Evolutionary conservation across 2,797 vertebrate species (phyloP).

Genomic region (Glyptemys insculpta): DNA sequence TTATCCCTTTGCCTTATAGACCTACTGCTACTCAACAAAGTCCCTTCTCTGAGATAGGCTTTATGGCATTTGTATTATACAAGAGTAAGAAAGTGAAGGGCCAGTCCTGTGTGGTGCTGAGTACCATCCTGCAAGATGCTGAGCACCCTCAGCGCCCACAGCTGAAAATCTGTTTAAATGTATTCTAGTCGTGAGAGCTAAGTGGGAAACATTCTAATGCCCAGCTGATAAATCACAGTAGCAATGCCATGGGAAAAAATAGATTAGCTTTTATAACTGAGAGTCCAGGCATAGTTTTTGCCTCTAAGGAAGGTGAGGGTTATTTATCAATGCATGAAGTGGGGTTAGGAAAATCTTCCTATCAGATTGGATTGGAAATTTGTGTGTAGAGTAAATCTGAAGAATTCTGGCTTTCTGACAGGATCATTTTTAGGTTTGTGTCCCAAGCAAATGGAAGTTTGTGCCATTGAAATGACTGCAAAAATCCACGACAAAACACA

Average conservation of each 20-base stretch:
- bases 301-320: background rate
- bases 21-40: background rate
- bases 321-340: background rate
- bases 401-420: background rate
- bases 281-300: background rate
- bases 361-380: background rate
- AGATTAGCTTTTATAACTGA: background rate
- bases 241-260: background rate
- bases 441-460: background rate
- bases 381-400: background rate
- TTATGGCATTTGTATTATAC: background rate
- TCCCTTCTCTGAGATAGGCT: background rate
- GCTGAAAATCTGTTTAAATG: background rate
- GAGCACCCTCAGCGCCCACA: background rate
- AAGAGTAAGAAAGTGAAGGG: background rate
- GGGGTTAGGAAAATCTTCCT: background rate
- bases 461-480: background rate
- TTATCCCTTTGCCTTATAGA: background rate
- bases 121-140: background rate
- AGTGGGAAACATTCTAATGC: background rate
- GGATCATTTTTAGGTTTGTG: background rate
- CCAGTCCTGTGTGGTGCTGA: background rate
- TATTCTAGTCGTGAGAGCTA: background rate
- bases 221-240: background rate
- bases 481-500: background rate